These are phyloP conservation scores for Serripes groenlandicus DNA, from an alignment of 2,888 invertebrate species.

Conservation along the genomic window DNA sequence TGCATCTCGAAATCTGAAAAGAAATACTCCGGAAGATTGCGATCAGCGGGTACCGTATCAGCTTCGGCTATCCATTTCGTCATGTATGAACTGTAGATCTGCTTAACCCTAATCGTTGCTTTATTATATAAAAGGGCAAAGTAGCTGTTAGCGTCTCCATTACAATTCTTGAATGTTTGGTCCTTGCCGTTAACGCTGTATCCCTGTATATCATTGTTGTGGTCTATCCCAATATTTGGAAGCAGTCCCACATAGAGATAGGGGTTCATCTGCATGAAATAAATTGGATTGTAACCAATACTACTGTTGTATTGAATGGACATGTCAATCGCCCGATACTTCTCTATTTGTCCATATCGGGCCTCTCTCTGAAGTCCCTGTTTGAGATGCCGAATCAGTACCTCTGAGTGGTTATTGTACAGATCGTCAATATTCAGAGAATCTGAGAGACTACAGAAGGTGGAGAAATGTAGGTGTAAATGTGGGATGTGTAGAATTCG, in stretches of 20 bases:
- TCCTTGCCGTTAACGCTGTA: constrained; percentile 45
- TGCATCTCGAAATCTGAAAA: constrained; percentile 62
- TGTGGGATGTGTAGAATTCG: not conserved
- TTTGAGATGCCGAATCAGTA: constrained; percentile 11
- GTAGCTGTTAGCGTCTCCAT: constrained; percentile 36
- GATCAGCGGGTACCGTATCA: not conserved
- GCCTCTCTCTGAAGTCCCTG: constrained; percentile 40
- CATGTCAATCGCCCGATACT: constrained; percentile 19
- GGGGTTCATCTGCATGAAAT: constrained; percentile 34
- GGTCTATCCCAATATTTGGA: constrained; percentile 4
- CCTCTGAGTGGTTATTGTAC: not conserved
- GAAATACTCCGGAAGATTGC: constrained; percentile 36
- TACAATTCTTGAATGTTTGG: constrained; percentile 52
- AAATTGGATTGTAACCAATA: constrained; percentile 16
- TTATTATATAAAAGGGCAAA: constrained; percentile 3
- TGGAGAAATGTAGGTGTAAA: not conserved
- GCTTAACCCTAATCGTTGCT: not conserved
- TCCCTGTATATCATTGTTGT: constrained; percentile 19
- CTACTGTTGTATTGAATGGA: constrained; percentile 45
- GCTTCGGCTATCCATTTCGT: constrained; percentile 51
- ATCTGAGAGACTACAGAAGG: not conserved
- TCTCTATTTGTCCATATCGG: constrained; percentile 30
- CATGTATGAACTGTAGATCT: constrained; percentile 6
- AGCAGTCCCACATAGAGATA: constrained; percentile 52
- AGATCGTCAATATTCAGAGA: not conserved